Evolutionary conservation across 2,797 vertebrate genomes (phyloP), one percentile per base, ranked within the genome.

Genomic region (Cephalopachus bancanus): DNA sequence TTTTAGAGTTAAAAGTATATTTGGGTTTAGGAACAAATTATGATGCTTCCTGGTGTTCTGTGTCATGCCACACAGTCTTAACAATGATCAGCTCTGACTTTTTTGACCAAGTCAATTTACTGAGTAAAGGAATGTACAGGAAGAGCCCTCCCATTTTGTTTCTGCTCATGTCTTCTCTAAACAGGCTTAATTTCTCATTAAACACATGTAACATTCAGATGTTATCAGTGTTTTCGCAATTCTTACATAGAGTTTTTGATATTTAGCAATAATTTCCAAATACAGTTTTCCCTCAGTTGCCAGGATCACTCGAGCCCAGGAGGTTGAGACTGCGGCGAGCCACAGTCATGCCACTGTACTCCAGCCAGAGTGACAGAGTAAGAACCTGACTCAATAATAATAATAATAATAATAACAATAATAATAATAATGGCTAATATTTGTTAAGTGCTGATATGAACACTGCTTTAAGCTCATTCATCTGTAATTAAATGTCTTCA

Each of bases 171-270:
- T 44, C 44, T 44, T 44, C 44, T 44, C 44, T 44, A 44, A 93
- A 74, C 22, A 71, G 8, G 86, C 12, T 88, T 83, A 85, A 86
- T 94, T 87, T 86, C 72, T 96, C 24, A 28, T 84, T 81, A 89
- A 85, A 85, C 11, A 11, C 37, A 62, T 83, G 12, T 78, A 67
- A 72, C 74, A 83, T 81, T 79, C 37, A 95, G 67, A 91, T 69
- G 10, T 59, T 75, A 55, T 71, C 91, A 89, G 44, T 44, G 44
- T 44, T 44, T 44, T 44, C 44, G 44, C 4, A 44, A 44, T 7
- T 44, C 44, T 44, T 44, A 44, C 44, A 44, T 44, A 44, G 44
- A 44, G 44, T 44, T 44, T 44, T 44, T 44, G 44, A 44, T 44
- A 44, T 44, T 44, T 44, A 44, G 44, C 44, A 44, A 44, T 44